Percentiles rank a stretch among this genome's conserved stretches.
These are phyloP conservation scores for Acronicta alni DNA, from an alignment of 2,888 invertebrate species.

Conservation along the genomic window DNA sequence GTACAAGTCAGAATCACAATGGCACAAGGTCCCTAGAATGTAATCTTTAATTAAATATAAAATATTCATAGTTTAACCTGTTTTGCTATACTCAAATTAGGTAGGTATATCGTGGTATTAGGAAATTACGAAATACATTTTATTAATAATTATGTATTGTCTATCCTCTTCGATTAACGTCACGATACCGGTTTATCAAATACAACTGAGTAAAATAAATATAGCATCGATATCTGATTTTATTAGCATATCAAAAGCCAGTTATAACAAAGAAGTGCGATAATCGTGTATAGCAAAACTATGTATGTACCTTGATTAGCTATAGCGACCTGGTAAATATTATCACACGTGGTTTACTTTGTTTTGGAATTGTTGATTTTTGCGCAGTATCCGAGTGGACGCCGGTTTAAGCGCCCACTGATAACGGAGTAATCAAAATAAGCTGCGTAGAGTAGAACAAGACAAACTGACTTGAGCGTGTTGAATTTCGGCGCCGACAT, in stretches of 20 bases:
- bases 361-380: conserved; percentile 61
- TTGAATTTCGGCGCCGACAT: conserved; percentile 53
- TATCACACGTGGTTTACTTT: conserved; percentile 64
- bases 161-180: conserved; percentile 2
- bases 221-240: neutral
- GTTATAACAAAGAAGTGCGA: conserved; percentile 34
- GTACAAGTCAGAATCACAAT: conserved; percentile 15
- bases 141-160: conserved; percentile 2
- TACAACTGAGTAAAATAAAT: conserved; percentile 3
- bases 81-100: conserved; percentile 12
- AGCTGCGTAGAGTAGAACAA: conserved; percentile 38
- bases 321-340: conserved; percentile 57
- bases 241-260: conserved; percentile 17
- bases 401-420: conserved; percentile 66
- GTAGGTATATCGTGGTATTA: conserved; percentile 8
- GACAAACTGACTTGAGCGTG: conserved; percentile 46
- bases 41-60: conserved; percentile 19
- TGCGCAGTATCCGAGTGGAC: conserved; percentile 65
- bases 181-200: conserved; percentile 28
- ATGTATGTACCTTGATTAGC: conserved; percentile 57
- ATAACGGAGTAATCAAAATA: conserved; percentile 65
- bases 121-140: conserved; percentile 4
- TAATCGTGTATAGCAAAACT: conserved; percentile 50
- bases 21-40: conserved; percentile 28
- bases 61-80: conserved; percentile 4